These are phyloP conservation scores for Catalaphyllia jardinei DNA, from an alignment of 64 coral and sea anemone species.

Conservation along the genomic window DNA sequence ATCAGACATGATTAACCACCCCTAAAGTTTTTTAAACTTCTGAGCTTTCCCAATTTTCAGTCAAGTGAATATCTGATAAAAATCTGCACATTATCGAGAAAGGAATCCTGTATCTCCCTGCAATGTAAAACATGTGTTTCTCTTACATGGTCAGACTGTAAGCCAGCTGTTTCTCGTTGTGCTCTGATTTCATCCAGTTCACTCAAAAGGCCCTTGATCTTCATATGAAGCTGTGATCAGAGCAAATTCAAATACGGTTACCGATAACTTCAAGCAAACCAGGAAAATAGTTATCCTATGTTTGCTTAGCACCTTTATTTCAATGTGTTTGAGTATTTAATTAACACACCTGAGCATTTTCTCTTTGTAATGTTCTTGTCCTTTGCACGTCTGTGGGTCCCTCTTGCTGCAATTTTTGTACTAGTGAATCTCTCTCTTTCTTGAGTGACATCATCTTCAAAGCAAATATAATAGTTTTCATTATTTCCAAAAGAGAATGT, in stretches of 20 bases:
- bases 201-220: constrained; percentile 81
- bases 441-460: constrained; percentile 51
- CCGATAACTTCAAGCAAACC: not conserved
- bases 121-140: not conserved
- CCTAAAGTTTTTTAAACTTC: no score
- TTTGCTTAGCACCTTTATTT: no score
- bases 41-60: no score
- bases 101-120: no score
- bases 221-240: constrained; percentile 78
- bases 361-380: constrained; percentile 82
- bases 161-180: constrained; percentile 83
- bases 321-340: no score
- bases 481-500: no score
- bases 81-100: no score
- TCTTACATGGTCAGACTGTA: constrained; percentile 99
- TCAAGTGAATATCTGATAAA: no score
- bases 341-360: constrained; percentile 90
- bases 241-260: not conserved
- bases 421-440: constrained; percentile 78
- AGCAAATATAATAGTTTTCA: not conserved
- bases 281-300: no score
- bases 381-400: constrained; percentile 73
- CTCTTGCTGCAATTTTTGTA: constrained; percentile 82
- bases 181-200: constrained; percentile 94
- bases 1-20: no score